Evolutionary conservation across 1,140 invertebrate species (phyloP), one percentile per base, ranked within the genome.

Genomic region (Drosophila pectinifera): DNA sequence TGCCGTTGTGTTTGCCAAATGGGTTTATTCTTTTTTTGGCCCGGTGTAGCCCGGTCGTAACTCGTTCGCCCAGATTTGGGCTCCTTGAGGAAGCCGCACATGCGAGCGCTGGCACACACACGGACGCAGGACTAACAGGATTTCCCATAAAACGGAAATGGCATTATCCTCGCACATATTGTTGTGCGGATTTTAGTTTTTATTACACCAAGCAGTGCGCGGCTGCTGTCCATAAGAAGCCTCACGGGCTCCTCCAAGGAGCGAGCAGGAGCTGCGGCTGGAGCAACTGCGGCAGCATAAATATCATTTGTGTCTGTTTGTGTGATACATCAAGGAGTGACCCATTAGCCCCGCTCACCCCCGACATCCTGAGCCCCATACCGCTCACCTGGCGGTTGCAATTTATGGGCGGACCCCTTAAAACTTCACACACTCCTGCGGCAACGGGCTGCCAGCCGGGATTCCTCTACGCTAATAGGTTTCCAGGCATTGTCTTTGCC

Each of bases 141-240:
- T 89, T 89, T 89, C 84, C 78, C 84, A 89, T 89, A 89, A 89
- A 89, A 89, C 84, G 84, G 84, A 89, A 89, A 89, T 89, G 84
- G 84, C 85, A 89, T 89, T 89, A 89, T 89, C 84, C 84, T 84
- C 80, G 84, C 84, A 89, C 84, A 89, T 89, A 89, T 89, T 89
- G 84, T 89, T 89, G 85, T 89, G 84, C 77, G 84, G 84, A 89
- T 89, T 89, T 89, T 89, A 89, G 84, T 89, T 89, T 89, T 89
- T 89, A 89, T 89, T 89, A 89, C 84, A 88, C 73, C 80, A 65
- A 73, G 64, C 78, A 64, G 75, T 58, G 67, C 65, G 80, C 84
- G 76, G 51, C 64, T 78, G 74, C 76, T 81, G 78, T 61, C 81
- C 82, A 64, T 78, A 78, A 85, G 78, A 82, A 85, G 80, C 51